Percentiles rank a stretch among this genome's conserved stretches.
These are phyloP conservation scores for Tipula vernalis DNA, from an alignment of 2,888 invertebrate genomes.

Conservation along the genomic window DNA sequence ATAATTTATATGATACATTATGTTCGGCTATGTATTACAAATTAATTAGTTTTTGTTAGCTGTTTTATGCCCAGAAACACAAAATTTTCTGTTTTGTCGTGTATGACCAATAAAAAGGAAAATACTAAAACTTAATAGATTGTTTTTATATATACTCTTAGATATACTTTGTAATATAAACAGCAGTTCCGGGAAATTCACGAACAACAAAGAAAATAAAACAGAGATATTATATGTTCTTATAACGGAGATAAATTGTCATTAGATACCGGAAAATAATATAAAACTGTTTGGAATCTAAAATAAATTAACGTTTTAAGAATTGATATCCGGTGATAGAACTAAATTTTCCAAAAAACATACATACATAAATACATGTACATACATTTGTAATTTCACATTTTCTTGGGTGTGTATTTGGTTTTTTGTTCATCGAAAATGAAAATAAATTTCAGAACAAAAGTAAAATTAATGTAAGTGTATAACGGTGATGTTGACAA, in stretches of 20 bases:
- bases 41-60: background rate
- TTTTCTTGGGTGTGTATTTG: background rate
- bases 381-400: background rate
- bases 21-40: background rate
- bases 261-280: background rate
- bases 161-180: background rate
- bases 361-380: no score
- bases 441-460: no score
- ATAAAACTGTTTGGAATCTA: background rate
- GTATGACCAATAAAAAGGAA: background rate
- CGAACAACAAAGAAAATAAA: background rate
- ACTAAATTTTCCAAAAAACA: background rate
- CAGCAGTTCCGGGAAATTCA: background rate
- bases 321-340: background rate
- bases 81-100: background rate
- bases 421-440: background rate
- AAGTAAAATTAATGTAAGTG: no score
- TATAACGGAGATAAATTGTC: background rate
- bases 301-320: background rate
- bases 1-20: background rate
- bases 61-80: background rate
- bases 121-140: background rate
- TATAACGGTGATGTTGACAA: no score
- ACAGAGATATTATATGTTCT: background rate
- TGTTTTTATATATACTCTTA: background rate